A percentile compares a stretch with the other conserved stretches of the same genome.
These are phyloP conservation scores for Sisyra terminalis DNA, from an alignment of 2,888 invertebrate genomes.

Conservation along the genomic window DNA sequence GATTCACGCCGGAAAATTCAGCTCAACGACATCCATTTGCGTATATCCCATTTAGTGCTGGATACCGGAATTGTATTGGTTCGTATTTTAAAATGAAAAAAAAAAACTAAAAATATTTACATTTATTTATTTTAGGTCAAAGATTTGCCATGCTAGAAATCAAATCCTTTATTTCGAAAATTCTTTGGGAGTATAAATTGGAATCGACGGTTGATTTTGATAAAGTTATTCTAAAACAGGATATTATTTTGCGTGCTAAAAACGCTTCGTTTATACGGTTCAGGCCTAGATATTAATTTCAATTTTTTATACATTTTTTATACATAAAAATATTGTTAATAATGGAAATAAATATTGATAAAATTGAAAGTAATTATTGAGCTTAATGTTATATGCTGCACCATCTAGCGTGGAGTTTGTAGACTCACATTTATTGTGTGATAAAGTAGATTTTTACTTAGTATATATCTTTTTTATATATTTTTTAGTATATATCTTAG, in stretches of 20 bases:
- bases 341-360: too few species aligned
- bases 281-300: background rate
- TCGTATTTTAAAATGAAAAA: too few species aligned
- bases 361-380: too few species aligned
- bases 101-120: constrained; percentile 23
- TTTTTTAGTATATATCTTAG: too few species aligned
- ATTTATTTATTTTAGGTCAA: constrained; percentile 37
- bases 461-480: too few species aligned
- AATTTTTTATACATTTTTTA: too few species aligned
- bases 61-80: constrained; percentile 24
- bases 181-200: constrained; percentile 34
- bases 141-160: constrained; percentile 48
- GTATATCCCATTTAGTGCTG: constrained; percentile 26
- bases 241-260: constrained; percentile 30
- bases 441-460: too few species aligned
- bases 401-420: too few species aligned
- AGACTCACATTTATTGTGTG: too few species aligned
- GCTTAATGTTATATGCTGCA: too few species aligned
- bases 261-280: constrained; percentile 26
- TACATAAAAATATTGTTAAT: too few species aligned
- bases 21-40: constrained; percentile 39
- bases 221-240: constrained; percentile 22
- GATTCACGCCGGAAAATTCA: constrained; percentile 45
- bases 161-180: constrained; percentile 34
- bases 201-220: constrained; percentile 28